Conservation (phyloP, 2,113 vertebrate species). For the Atherinomorus stipes region DNA sequence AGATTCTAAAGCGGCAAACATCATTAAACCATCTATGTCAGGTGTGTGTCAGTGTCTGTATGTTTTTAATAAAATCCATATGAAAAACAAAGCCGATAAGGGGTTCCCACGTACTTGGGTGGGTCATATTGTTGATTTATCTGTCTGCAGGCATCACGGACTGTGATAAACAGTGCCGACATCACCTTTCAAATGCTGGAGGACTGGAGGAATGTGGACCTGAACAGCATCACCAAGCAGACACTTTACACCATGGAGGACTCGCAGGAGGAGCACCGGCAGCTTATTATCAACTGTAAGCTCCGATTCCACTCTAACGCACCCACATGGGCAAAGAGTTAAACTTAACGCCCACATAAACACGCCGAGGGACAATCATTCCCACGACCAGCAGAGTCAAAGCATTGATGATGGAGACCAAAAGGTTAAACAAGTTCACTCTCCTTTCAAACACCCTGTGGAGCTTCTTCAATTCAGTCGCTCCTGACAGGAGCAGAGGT, state of each 20-base stretch:
- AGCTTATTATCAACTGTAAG: conserved; percentile 97
- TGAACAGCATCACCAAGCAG: conserved; percentile 99
- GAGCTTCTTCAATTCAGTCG: conserved; percentile 79
- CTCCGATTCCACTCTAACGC: conserved; percentile 22
- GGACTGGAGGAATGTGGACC: conserved; percentile 99
- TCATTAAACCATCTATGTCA: conserved; percentile 99
- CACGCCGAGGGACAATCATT: conserved; percentile 68
- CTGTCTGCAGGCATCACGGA: conserved; percentile 90
- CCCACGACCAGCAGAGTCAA: conserved; percentile 79
- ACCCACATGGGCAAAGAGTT: conserved; percentile 4
- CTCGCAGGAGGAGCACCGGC: conserved; percentile 93
- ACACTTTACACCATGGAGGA: conserved; percentile 99
- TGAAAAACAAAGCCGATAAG: conserved; percentile 58
- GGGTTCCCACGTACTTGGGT: conserved; percentile 30
- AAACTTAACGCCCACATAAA: conserved; percentile 40
- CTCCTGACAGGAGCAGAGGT: conserved; percentile 69
- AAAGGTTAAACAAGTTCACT: conserved; percentile 82
- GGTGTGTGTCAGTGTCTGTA: conserved; percentile 78
- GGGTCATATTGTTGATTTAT: conserved; percentile 60
- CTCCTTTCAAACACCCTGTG: conserved; percentile 69
- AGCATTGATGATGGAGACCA: conserved; percentile 72
- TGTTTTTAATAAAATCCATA: conserved; percentile 66
- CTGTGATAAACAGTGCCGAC: conserved; percentile 99
- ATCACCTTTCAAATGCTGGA: conserved; percentile 99
- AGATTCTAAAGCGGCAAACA: conserved; percentile 96